Evolutionary conservation across 1,140 invertebrate species (phyloP), one percentile per base, ranked within the genome.

Genomic region (Hyles vespertilio): DNA sequence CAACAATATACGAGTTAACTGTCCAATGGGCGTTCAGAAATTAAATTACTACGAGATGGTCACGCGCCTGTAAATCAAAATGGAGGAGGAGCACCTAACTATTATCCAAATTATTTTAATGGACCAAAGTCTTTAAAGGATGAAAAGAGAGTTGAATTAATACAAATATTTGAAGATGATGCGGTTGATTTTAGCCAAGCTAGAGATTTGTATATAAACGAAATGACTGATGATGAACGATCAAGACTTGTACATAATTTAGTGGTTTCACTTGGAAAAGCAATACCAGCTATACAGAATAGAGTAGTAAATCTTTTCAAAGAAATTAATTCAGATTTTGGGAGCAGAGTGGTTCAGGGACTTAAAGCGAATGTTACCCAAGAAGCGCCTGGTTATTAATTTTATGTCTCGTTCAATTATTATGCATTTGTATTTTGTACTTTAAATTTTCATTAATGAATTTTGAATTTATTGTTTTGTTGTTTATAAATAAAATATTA

Each of bases 61-160:
- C 84, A 89, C 11, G 92, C 93, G 87, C 90, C 92, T 9, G 72
- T 90, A 12, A 83, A 91, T 67, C 83, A 90, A 50, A 93, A 92
- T 69, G 91, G 93, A 90, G 92, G 87, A 63, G 94, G 94, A 50
- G 93, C 94, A 8, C 97, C 97, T 3, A 98, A 98, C 87, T 98
- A 98, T 81, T 97, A 92, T 87, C 97, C 97, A 0, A 98, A 98
- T 83, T 97, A 96, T 65, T 99, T 98, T 81, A 84, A 87, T 57
- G 96, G 96, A 0, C 95, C 96, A 0, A 75, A 90, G 9, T 90
- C 91, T 47, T 81, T 81, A 53, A 68, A 81, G 22, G 74, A 89
- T 34, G 81, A 87, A 49, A 80, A 86, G 5, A 40, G 36, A 40
- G 36, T 40, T 40, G 72, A 80, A 33, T 85, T 91, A 6, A 64